Evolutionary conservation across 2,113 vertebrate species (phyloP), one percentile per base, ranked within the genome.

Genomic region (Ancistrus triradiatus): DNA sequence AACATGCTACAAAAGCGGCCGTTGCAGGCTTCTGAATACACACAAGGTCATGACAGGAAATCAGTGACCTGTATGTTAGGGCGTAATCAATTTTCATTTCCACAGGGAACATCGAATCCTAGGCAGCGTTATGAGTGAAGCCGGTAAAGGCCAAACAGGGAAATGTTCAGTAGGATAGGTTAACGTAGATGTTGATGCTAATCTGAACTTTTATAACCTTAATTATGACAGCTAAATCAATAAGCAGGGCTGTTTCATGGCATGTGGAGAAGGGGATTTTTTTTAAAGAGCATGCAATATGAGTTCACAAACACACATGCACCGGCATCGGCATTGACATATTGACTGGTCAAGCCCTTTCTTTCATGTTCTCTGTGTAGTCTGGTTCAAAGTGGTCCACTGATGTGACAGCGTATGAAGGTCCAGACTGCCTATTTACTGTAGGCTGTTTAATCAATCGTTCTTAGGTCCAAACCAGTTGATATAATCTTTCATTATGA

Each of bases 311-410:
- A 49, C 10, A 25, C 27, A 37, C 13, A 22, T 24, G 11, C 31
- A 27, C 22, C 5, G n/a, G 22, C 44, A 50, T 15, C 21, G n/a
- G 48, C 43, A 42, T 21, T 10, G 13, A 46, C 25, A 59, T 18
- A 35, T 18, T 43, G 37, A 37, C 40, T 14, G 8, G 6, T 57
- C 49, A 33, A 59, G 53, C 15, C 37, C 35, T 48, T 49, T 11
- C 24, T 66, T 66, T 66, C 24, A 66, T 66, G 55, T 59, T 17
- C 44, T 50, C 13, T 66, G 33, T 59, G 53, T 40, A 50, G 44
- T 50, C 17, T 5, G 4, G 15, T 58, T 66, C 53, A 66, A 66
- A 66, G 64, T 17, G n/a, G 43, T 37, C 56, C 31, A 49, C 64
- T 58, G 15, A 2, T 13, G n/a, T 9, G 21, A 49, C 43, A 40